These are phyloP conservation scores for Rallus limicola DNA, from an alignment of 2,113 vertebrate species.

Conservation along the genomic window DNA sequence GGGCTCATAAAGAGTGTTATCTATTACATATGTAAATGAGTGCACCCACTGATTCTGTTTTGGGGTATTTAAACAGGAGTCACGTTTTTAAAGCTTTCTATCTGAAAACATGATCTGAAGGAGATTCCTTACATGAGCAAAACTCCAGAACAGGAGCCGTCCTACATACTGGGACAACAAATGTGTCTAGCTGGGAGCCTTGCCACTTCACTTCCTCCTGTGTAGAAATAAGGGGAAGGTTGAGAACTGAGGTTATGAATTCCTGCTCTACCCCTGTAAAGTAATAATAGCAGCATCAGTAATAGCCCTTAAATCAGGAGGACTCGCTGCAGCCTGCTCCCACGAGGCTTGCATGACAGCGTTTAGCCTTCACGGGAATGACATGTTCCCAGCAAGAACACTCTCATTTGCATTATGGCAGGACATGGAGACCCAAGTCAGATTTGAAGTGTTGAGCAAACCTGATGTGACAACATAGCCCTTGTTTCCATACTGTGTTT, in stretches of 20 bases:
- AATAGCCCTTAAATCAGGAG: conserved; percentile 31
- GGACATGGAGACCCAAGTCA: conserved; percentile 6
- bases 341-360: conserved; percentile 3
- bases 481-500: conserved; percentile 29
- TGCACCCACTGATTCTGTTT: too few species aligned
- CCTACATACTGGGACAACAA: not conserved
- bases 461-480: not conserved
- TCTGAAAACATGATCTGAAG: not conserved
- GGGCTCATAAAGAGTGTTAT: not conserved
- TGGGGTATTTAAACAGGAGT: not conserved
- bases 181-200: not conserved
- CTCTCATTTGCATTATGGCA: conserved; percentile 50
- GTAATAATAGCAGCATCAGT: conserved; percentile 20
- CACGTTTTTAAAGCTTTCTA: not conserved
- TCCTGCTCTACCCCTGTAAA: conserved; percentile 14
- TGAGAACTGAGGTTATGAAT: not conserved
- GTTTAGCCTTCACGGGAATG: not conserved
- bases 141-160: not conserved
- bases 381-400: conserved; percentile 58
- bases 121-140: not conserved
- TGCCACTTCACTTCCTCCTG: not conserved
- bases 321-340: not conserved
- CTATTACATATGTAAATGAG: not conserved
- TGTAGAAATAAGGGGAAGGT: not conserved
- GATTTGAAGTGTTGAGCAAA: not conserved